Percentiles rank a stretch among this genome's conserved stretches.
These are phyloP conservation scores for Cinara cedri DNA, from an alignment of 2,888 invertebrate genomes.

Conservation along the genomic window DNA sequence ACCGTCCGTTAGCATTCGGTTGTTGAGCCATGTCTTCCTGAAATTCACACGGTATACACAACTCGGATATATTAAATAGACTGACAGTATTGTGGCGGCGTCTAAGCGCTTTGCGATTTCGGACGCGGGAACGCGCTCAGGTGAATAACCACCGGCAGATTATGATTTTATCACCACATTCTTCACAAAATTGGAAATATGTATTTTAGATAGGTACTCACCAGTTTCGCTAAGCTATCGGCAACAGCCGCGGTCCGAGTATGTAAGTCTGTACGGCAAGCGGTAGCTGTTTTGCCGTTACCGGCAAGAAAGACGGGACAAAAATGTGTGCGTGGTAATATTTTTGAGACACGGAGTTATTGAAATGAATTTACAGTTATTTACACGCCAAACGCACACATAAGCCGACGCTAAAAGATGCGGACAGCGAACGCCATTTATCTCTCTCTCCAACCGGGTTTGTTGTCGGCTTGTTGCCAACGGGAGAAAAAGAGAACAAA, in stretches of 20 bases:
- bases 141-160: not conserved
- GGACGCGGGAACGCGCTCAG: not conserved
- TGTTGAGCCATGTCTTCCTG: slow-evolving; percentile 50
- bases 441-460: slow-evolving; percentile 50
- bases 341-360: not conserved
- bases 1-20: slow-evolving; percentile 57
- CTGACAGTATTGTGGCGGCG: not conserved
- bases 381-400: slow-evolving; percentile 7
- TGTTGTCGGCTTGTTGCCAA: slow-evolving; percentile 31
- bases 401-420: slow-evolving; percentile 21
- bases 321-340: not conserved
- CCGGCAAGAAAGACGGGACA: not conserved
- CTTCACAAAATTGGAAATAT: not conserved
- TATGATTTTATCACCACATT: not conserved
- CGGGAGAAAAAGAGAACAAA: slow-evolving; percentile 14
- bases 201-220: not conserved
- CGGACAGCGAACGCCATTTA: slow-evolving; percentile 38
- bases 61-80: too few species aligned
- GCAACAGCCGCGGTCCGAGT: not conserved
- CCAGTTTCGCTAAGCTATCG: slow-evolving; percentile 15
- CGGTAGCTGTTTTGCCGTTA: not conserved
- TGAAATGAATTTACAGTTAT: slow-evolving; percentile 17
- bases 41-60: not conserved
- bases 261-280: not conserved
- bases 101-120: not conserved